phyloP scores from a whole-genome alignment of 2,113 vertebrate species.

The Macrotus californicus region DNA sequence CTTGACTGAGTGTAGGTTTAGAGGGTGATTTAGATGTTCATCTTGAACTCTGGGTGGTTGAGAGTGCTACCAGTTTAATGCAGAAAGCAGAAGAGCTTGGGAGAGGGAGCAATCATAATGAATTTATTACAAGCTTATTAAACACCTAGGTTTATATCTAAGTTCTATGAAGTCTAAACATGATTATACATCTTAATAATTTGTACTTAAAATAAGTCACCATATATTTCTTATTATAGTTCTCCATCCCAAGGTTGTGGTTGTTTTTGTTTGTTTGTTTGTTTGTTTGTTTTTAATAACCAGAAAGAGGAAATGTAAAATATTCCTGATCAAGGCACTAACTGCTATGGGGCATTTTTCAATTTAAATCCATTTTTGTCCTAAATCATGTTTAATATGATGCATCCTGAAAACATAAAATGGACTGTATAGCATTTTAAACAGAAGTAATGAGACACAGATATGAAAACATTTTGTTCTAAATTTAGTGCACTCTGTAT shows the following conservation, averaged over 20 bases:
- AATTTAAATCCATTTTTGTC: conserved; percentile 41
- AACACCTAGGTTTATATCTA: background rate
- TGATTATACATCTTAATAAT: background rate
- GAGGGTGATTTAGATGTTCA: background rate
- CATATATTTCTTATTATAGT: background rate
- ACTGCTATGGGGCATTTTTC: background rate
- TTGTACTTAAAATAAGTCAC: background rate
- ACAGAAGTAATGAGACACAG: conserved; percentile 29
- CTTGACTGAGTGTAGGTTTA: background rate
- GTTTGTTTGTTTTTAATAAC: background rate
- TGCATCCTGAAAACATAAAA: conserved; percentile 38
- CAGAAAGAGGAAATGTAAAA: background rate
- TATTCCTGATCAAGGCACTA: background rate
- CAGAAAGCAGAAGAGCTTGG: background rate
- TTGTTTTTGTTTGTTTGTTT: background rate
- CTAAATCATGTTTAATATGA: conserved; percentile 38
- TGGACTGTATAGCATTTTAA: background rate
- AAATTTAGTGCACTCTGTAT: conserved; percentile 12
- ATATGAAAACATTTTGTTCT: conserved; percentile 53
- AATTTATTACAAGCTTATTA: background rate
- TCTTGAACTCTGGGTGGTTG: background rate
- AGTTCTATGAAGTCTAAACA: background rate
- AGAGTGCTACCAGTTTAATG: background rate
- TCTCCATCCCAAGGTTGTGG: background rate
- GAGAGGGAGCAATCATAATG: background rate